Evolutionary conservation across 2,113 vertebrate species (phyloP).

Genomic region (Marmota monax): DNA sequence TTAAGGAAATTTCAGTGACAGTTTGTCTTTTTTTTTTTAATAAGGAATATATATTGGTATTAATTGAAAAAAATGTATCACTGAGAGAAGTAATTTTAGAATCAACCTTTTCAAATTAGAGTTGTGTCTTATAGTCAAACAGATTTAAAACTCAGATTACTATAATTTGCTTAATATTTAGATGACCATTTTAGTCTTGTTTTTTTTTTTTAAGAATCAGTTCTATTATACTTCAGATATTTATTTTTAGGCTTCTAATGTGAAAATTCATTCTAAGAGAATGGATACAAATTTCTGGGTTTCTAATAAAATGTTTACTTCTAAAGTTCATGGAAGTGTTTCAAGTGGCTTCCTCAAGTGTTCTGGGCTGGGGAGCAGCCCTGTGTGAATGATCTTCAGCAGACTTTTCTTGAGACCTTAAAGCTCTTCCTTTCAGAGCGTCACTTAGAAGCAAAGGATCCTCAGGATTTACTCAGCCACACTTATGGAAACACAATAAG

Average conservation of each 20-base stretch:
- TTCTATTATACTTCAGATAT: neutral
- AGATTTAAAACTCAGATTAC: neutral
- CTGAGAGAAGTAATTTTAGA: neutral
- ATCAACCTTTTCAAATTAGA: neutral
- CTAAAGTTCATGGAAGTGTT: neutral
- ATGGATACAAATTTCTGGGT: neutral
- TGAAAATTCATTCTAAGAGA: neutral
- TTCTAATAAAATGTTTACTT: neutral
- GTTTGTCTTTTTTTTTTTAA: neutral
- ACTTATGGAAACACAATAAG: neutral
- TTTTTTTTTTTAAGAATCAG: neutral
- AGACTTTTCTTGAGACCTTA: neutral
- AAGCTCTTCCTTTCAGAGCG: neutral
- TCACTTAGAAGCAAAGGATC: conserved; percentile 8
- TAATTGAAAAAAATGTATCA: neutral
- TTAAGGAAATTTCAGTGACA: neutral
- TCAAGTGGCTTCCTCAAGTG: neutral
- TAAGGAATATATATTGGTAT: neutral
- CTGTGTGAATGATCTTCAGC: neutral
- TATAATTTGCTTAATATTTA: neutral
- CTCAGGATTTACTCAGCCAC: neutral
- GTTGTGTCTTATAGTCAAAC: neutral
- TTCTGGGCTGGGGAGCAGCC: neutral
- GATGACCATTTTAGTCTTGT: neutral
- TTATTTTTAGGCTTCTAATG: neutral